phyloP scores from a whole-genome alignment of 2,113 vertebrate species.

The Ramphastos sulfuratus region DNA sequence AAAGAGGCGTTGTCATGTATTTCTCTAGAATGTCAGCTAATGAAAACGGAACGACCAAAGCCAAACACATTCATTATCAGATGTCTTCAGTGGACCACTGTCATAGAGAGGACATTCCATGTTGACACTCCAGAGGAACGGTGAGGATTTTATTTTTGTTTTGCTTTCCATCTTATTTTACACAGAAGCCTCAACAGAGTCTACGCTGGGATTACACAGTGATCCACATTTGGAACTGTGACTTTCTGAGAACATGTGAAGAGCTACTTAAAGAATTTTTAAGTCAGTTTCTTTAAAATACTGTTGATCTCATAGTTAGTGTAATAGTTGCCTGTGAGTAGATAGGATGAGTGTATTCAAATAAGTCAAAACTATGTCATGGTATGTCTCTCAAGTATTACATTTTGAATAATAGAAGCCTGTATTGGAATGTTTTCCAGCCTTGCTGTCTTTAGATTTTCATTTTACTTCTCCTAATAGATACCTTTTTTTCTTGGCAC shows the following conservation, averaged over 20 bases:
- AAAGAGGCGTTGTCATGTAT: constrained; percentile 19
- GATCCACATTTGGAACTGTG: background rate
- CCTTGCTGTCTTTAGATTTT: background rate
- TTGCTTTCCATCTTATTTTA: background rate
- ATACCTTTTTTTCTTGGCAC: background rate
- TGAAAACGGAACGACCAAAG: constrained; percentile 98
- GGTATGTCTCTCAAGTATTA: constrained; percentile 27
- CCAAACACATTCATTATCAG: constrained; percentile 98
- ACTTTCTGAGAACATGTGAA: background rate
- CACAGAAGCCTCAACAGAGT: background rate
- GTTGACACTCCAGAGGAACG: constrained; percentile 95
- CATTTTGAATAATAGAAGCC: constrained; percentile 3
- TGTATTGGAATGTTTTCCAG: constrained; percentile 10
- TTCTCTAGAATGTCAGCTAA: constrained; percentile 93
- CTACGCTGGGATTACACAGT: background rate
- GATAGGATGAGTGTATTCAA: constrained; percentile 28
- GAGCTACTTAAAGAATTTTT: constrained; percentile 10
- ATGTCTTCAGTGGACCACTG: constrained; percentile 98
- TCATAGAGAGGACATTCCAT: constrained; percentile 96
- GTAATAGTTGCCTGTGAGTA: background rate
- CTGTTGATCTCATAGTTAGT: background rate
- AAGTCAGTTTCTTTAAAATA: constrained; percentile 14
- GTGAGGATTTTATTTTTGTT: constrained; percentile 71
- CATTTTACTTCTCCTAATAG: background rate
- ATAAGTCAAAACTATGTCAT: constrained; percentile 43